Conservation (phyloP, 2,113 vertebrate genomes). For the Todiramphus chloris region DNA sequence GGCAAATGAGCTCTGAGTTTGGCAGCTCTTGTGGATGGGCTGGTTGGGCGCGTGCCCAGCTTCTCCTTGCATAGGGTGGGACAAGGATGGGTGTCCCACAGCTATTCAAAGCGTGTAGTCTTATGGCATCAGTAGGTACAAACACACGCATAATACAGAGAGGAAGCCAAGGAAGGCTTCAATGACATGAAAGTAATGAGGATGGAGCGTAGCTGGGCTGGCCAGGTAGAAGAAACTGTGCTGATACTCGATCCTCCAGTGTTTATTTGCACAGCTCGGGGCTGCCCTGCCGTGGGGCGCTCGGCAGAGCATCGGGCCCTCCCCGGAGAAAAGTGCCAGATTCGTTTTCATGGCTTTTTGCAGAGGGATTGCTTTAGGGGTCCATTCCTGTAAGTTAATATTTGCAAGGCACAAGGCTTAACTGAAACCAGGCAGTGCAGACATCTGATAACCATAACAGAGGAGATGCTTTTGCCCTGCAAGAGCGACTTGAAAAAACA, state of each 20-base stretch:
- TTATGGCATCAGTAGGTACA: not conserved
- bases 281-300: constrained; percentile 65
- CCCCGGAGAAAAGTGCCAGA: constrained; percentile 79
- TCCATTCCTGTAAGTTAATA: constrained; percentile 84
- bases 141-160: not conserved
- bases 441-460: constrained; percentile 58
- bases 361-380: constrained; percentile 81
- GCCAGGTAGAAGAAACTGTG: not conserved
- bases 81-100: not conserved
- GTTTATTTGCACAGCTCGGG: constrained; percentile 57
- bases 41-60: not conserved
- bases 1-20: not conserved
- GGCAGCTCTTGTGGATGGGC: not conserved
- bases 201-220: not conserved
- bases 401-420: constrained; percentile 27
- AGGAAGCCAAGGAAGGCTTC: not conserved
- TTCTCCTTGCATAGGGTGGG: not conserved
- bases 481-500: constrained; percentile 38
- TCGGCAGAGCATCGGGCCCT: constrained; percentile 73
- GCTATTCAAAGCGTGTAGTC: not conserved
- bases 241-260: not conserved
- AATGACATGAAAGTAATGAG: not conserved
- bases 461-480: constrained; percentile 4
- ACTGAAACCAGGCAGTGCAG: constrained; percentile 38
- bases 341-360: constrained; percentile 79